phyloP scores from a whole-genome alignment of 1,140 invertebrate genomes.

The Lordiphosa mommai region DNA sequence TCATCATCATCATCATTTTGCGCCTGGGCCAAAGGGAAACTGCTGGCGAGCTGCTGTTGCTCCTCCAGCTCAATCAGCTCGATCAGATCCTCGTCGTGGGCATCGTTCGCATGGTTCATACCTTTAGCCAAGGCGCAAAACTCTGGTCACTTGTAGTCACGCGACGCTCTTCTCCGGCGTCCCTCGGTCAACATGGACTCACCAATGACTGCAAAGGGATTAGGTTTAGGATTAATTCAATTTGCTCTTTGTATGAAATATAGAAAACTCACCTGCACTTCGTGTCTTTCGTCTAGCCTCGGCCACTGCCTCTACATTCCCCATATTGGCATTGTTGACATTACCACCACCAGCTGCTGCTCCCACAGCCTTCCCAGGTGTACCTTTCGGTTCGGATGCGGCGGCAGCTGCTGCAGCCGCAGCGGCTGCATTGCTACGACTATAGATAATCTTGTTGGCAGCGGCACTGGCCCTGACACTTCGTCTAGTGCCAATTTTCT shows the following conservation, averaged over 20 bases:
- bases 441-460: constrained; percentile 74
- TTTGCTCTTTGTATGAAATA: not conserved
- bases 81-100: constrained; percentile 52
- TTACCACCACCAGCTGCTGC: constrained; percentile 5
- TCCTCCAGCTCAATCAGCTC: constrained; percentile 54
- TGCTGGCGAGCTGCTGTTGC: constrained; percentile 32
- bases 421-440: constrained; percentile 52
- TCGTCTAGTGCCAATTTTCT: constrained; percentile 72
- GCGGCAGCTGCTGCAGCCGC: constrained; percentile 52
- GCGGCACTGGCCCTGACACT: constrained; percentile 72
- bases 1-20: constrained; percentile 48
- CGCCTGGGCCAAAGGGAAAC: constrained; percentile 71
- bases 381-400: constrained; percentile 44
- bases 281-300: constrained; percentile 83
- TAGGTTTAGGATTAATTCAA: not conserved
- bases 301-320: constrained; percentile 55
- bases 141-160: constrained; percentile 83
- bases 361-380: constrained; percentile 21
- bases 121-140: constrained; percentile 78
- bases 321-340: constrained; percentile 19
- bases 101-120: constrained; percentile 52
- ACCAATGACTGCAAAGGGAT: constrained; percentile 51
- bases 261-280: constrained; percentile 82
- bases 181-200: constrained; percentile 72
- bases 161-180: constrained; percentile 80